Conservation (phyloP, 2,113 vertebrate genomes). For the Emberiza fucata region DNA sequence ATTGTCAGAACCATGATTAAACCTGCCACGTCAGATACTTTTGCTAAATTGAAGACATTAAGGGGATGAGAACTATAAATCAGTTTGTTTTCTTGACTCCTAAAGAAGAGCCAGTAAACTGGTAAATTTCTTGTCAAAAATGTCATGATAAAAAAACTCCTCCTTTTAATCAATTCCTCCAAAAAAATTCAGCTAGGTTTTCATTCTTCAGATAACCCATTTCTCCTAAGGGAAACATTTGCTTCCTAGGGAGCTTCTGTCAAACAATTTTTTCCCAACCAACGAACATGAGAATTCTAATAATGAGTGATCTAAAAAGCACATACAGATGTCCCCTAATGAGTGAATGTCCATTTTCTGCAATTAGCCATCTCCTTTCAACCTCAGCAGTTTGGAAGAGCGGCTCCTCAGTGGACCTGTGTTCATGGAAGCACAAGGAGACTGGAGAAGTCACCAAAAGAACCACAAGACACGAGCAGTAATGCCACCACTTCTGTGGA, state of each 20-base stretch:
- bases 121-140: background rate
- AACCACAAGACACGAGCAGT: rapidly evolving
- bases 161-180: background rate
- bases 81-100: background rate
- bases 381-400: background rate
- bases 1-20: conserved; percentile 17
- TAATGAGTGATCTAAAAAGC: background rate
- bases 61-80: background rate
- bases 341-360: background rate
- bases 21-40: background rate
- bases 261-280: background rate
- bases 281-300: background rate
- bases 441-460: background rate
- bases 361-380: background rate
- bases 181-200: background rate
- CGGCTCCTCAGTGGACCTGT: background rate
- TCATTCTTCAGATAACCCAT: background rate
- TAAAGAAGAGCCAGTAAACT: background rate
- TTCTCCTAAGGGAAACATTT: background rate
- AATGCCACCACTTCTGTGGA: background rate
- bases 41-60: background rate
- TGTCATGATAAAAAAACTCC: background rate
- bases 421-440: background rate
- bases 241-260: background rate
- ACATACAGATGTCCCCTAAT: background rate